Base-by-base conservation (phyloP, 2,797 vertebrate genomes). In the Paratrypauchen microcephalus region DNA sequence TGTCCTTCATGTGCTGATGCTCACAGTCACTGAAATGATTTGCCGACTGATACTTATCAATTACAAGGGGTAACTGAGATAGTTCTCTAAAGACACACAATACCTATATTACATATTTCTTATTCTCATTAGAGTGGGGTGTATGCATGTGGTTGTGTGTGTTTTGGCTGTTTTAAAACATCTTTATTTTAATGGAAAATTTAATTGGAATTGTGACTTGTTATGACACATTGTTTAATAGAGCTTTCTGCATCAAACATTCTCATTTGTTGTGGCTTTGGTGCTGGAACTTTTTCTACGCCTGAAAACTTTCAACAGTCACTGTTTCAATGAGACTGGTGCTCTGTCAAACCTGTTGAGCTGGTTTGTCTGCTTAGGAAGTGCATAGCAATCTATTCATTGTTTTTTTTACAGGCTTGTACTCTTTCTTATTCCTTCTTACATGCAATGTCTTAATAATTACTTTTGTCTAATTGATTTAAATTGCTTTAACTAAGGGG, bases 1-100 rank as follows among this genome's bases (percentile, higher is more conserved):
- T 74, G 83, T 66, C 66, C 41, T 18, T 24, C 70, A 3, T 24
- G 16, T 15, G 21, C 32, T 73, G 32, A 71, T 55, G 36, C 73
- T 52, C 72, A 39, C 72, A 39, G 28, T n/a, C 0, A 60, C 5
- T 28, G 0, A 7, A 0, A 8, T 57, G 0, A 32, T 63, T 74
- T 74, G 19, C 23, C 41, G 4, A 0, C 24, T 48, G 36, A 56
- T 18, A 57, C 4, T 13, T 26, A 26, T 57, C 55, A 57, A 19
- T 41, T 39, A 39, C 11, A 8, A 16, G 13, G 12, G 41, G 32
- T 36, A 36, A 45, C 41, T 2, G 3, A 15, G 41, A 45, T 45
- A 45, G 8, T 55, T 55, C 21, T 9, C 2, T 2, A 21, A 52
- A 21, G 19, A 21, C 2, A 52, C n/a, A n/a, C 50, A 21, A 24